Evolutionary conservation across 1,140 invertebrate genomes (phyloP).

Genomic region (Plodia interpunctella): DNA sequence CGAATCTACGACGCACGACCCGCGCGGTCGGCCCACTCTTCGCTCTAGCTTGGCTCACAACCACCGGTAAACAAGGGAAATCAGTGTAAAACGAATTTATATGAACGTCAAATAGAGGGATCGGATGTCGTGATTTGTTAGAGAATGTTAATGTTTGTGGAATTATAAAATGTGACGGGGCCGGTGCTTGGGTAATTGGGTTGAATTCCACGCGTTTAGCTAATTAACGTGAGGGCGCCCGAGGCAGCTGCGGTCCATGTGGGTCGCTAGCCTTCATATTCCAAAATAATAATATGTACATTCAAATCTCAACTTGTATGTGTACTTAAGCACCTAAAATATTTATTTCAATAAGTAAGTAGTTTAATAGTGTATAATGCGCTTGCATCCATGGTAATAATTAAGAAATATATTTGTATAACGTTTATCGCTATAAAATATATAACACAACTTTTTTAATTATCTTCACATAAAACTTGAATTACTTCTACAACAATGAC

Average conservation of each 20-base stretch:
- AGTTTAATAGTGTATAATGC: too few relatives aligned
- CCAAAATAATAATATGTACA: slow-evolving; percentile 22
- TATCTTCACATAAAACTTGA: background rate
- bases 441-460: background rate
- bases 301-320: background rate
- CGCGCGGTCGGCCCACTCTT: slow-evolving; percentile 65
- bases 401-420: too few relatives aligned
- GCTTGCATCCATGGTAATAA: too few relatives aligned
- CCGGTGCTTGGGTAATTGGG: slow-evolving; percentile 45
- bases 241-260: slow-evolving; percentile 58
- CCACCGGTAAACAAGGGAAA: slow-evolving; percentile 71
- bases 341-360: background rate
- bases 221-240: slow-evolving; percentile 53
- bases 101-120: slow-evolving; percentile 39
- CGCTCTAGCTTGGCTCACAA: slow-evolving; percentile 61
- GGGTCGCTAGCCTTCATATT: slow-evolving; percentile 21
- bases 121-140: slow-evolving; percentile 15
- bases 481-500: background rate
- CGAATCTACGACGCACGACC: slow-evolving; percentile 75
- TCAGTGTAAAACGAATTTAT: slow-evolving; percentile 70
- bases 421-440: too few relatives aligned
- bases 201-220: slow-evolving; percentile 53
- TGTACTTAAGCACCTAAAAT: background rate
- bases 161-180: slow-evolving; percentile 13
- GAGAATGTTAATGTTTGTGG: slow-evolving; percentile 11